Conservation (phyloP, 53 echinoderm and acorn worm species). For the Pentamera pediparva region DNA sequence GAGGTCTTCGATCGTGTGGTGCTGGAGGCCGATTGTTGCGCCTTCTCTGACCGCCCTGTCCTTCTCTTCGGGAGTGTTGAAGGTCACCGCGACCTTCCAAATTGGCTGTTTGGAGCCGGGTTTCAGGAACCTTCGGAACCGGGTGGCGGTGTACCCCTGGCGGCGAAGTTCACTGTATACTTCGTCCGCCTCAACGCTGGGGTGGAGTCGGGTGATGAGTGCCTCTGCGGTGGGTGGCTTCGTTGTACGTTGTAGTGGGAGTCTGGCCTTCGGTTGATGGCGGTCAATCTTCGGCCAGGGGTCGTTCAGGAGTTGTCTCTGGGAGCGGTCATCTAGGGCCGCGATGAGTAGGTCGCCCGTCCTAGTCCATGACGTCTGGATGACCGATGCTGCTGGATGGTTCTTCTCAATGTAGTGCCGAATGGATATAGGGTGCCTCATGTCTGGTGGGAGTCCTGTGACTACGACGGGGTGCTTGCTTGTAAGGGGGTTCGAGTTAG, state of each 20-base stretch:
- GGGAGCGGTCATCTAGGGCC: not conserved
- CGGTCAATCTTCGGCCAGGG: not conserved
- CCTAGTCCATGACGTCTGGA: not conserved
- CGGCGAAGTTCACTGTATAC: not conserved
- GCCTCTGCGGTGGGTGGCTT: not conserved
- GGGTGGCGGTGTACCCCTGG: not conserved
- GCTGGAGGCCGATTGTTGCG: not conserved
- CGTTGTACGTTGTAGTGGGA: not conserved
- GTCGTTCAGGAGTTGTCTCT: not conserved
- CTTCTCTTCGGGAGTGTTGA: not conserved
- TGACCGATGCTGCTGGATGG: not conserved
- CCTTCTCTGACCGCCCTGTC: not conserved
- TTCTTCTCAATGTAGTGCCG: not conserved
- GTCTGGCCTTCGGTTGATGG: not conserved
- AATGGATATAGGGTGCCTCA: too few relatives aligned
- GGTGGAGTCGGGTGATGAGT: constrained; percentile 6
- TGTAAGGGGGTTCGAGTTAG: too few relatives aligned
- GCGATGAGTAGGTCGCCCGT: not conserved
- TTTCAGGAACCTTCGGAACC: not conserved
- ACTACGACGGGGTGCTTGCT: too few relatives aligned
- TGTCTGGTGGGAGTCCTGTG: too few relatives aligned
- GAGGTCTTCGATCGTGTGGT: not conserved
- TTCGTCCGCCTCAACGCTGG: not conserved
- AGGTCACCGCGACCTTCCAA: constrained; percentile 10
- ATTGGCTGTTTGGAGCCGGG: not conserved